These are phyloP conservation scores for Agrilus mali DNA, from an alignment of 2,888 invertebrate species.

Conservation along the genomic window DNA sequence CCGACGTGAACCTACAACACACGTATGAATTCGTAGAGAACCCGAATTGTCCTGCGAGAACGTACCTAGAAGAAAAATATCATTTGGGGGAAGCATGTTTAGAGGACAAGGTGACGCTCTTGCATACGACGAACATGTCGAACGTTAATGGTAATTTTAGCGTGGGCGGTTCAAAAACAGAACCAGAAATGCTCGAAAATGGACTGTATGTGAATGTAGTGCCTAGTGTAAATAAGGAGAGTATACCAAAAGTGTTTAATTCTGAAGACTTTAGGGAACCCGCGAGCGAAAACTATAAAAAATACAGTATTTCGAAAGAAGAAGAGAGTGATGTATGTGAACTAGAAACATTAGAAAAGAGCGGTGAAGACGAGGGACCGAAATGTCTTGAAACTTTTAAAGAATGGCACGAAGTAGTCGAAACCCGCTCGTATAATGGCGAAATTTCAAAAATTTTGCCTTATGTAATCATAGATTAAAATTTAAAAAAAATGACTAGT, in stretches of 20 bases:
- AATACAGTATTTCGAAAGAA: constrained; percentile 31
- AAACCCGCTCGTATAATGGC: constrained; percentile 59
- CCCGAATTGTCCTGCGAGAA: constrained; percentile 40
- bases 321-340: constrained; percentile 4
- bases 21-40: constrained; percentile 39
- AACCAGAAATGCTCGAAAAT: constrained; percentile 8
- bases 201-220: constrained; percentile 32
- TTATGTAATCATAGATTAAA: constrained; percentile 90
- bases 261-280: constrained; percentile 20
- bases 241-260: constrained; percentile 20
- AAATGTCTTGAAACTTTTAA: constrained; percentile 46
- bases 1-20: constrained; percentile 15
- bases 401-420: constrained; percentile 85
- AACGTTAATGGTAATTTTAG: constrained; percentile 29
- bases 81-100: constrained; percentile 33
- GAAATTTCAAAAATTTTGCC: constrained; percentile 84
- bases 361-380: constrained; percentile 6
- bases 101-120: constrained; percentile 37
- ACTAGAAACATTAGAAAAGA: constrained; percentile 10
- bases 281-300: constrained; percentile 29
- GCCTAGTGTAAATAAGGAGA: constrained; percentile 33
- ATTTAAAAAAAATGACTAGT: background rate
- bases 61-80: constrained; percentile 38
- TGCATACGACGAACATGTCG: constrained; percentile 29
- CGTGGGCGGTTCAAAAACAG: constrained; percentile 7